phyloP scores from a whole-genome alignment of 2,797 vertebrate genomes.

The Microtus californicus region DNA sequence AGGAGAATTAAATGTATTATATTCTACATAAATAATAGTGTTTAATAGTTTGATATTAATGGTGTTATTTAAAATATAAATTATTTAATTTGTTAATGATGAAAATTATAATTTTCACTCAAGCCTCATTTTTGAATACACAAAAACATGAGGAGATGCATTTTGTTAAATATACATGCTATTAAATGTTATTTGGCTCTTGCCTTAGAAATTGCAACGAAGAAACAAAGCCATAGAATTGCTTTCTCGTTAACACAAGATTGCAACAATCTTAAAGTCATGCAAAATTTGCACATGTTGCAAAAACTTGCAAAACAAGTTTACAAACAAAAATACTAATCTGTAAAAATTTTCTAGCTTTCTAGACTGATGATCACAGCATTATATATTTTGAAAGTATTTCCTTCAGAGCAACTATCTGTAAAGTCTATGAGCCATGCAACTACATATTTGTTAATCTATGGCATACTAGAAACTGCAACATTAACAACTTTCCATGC shows the following conservation, averaged over 20 bases:
- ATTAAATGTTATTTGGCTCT: background rate
- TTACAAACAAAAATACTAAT: conserved; percentile 51
- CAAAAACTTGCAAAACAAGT: conserved; percentile 52
- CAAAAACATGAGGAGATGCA: conserved; percentile 31
- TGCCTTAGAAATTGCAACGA: conserved; percentile 3
- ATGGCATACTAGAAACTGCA: background rate
- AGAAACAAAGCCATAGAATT: background rate
- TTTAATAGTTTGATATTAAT: background rate
- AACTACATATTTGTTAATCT: conserved; percentile 4
- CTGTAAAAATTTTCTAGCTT: conserved; percentile 49
- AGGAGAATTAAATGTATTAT: conserved; percentile 33
- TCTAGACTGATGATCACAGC: background rate
- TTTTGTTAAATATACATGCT: background rate
- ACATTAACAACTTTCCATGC: background rate
- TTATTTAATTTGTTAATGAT: conserved; percentile 57
- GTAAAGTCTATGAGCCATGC: background rate
- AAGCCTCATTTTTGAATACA: background rate
- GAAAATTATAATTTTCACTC: background rate
- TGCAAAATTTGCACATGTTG: conserved; percentile 56
- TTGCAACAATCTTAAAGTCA: conserved; percentile 56
- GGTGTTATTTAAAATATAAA: conserved; percentile 72
- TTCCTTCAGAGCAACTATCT: conserved; percentile 18
- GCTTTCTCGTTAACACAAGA: background rate
- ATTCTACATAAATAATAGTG: conserved; percentile 54
- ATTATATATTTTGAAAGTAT: background rate